Conservation (phyloP, 2,113 vertebrate species). For the Pteruthius melanotis region DNA sequence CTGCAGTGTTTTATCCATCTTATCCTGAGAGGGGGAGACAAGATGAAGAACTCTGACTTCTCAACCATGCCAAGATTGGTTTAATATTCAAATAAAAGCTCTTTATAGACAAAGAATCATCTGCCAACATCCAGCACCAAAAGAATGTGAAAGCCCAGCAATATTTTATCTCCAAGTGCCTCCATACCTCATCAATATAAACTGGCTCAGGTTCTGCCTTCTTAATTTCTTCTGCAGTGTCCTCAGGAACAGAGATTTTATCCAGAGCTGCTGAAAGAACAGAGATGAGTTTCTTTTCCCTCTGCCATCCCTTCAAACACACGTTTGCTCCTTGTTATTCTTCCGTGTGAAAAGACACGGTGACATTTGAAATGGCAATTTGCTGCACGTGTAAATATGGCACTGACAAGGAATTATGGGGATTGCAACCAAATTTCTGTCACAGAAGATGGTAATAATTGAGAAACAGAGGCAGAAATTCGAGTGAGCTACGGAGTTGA, state of each 20-base stretch:
- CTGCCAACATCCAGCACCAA: not conserved
- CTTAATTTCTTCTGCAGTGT: slow-evolving; percentile 72
- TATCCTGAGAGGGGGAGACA: slow-evolving; percentile 73
- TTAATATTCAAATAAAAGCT: not conserved
- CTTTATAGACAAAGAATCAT: not conserved
- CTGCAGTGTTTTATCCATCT: slow-evolving; percentile 90
- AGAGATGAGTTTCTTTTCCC: not conserved
- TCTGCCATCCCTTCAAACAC: not conserved
- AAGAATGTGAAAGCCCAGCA: not conserved
- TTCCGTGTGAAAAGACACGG: not conserved
- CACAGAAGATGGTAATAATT: not conserved
- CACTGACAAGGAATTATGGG: not conserved
- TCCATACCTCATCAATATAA: slow-evolving; percentile 90
- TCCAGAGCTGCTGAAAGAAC: slow-evolving; percentile 73
- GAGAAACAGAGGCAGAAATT: not conserved
- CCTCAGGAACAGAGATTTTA: slow-evolving; percentile 74
- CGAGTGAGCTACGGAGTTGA: not conserved
- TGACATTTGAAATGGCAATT: not conserved
- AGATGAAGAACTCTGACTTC: not conserved
- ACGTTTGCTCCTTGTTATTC: not conserved
- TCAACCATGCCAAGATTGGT: not conserved
- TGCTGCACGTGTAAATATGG: not conserved
- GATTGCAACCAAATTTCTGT: not conserved
- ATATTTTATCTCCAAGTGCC: not conserved
- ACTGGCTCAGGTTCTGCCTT: slow-evolving; percentile 87